Evolutionary conservation across 2,113 vertebrate species (phyloP).

Genomic region (Excalfactoria chinensis): DNA sequence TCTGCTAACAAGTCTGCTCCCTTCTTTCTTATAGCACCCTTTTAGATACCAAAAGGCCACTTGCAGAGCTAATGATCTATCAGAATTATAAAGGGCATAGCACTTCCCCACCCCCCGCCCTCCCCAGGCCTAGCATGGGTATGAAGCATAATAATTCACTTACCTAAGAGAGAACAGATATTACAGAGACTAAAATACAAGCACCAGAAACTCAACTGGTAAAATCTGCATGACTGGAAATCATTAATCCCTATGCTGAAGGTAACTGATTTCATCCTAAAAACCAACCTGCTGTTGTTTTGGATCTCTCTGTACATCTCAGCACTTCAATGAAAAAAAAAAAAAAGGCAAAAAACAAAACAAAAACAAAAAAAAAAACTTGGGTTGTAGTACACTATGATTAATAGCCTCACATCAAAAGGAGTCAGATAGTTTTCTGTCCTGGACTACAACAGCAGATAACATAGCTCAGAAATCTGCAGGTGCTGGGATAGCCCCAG

Average conservation of each 20-base stretch:
- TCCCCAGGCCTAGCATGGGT: neutral
- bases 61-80: neutral
- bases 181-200: neutral
- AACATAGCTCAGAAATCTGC: neutral
- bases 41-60: no score
- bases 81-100: neutral
- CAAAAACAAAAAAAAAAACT: neutral
- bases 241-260: neutral
- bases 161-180: neutral
- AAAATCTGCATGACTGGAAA: neutral
- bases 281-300: neutral
- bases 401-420: conserved; percentile 21
- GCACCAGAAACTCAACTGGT: neutral
- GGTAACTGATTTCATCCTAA: neutral
- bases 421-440: neutral
- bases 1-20: no score
- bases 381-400: neutral
- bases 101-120: neutral
- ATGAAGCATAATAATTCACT: conserved; percentile 1
- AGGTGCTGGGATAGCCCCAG: neutral
- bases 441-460: neutral
- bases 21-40: neutral
- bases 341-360: neutral
- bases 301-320: neutral
- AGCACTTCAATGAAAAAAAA: neutral